Conservation (phyloP, 2,113 vertebrate species). For the Chloroceryle aenea region DNA sequence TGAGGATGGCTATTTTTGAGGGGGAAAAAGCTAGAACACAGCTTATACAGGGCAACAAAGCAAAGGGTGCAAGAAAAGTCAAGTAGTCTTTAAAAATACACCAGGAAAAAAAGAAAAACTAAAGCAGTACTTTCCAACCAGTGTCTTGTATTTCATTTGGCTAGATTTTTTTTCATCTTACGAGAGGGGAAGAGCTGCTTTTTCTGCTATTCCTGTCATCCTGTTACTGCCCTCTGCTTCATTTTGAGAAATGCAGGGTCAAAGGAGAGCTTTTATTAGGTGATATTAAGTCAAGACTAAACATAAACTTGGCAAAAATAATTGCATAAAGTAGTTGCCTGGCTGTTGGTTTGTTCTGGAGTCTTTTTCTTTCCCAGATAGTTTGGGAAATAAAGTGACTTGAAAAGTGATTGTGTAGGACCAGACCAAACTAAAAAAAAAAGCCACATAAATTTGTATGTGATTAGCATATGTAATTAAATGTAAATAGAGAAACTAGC, state of each 20-base stretch:
- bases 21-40: not conserved
- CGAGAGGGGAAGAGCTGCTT: not conserved
- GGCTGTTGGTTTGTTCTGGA: not conserved
- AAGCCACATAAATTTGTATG: not conserved
- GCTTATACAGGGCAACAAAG: not conserved
- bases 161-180: not conserved
- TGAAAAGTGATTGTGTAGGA: not conserved
- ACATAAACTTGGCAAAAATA: conserved; percentile 53
- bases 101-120: not conserved
- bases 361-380: not conserved
- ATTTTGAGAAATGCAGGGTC: conserved; percentile 27
- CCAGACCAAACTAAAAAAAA: not conserved
- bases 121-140: not conserved
- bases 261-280: conserved; percentile 40
- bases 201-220: conserved; percentile 50
- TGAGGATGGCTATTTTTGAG: not conserved
- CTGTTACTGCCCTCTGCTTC: not conserved
- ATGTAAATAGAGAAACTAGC: not conserved
- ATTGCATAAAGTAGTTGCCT: not conserved
- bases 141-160: not conserved
- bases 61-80: not conserved
- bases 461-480: not conserved
- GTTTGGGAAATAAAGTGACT: not conserved
- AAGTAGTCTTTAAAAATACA: not conserved
- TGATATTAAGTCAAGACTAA: conserved; percentile 49